Percentiles rank a stretch among this genome's conserved stretches.
Evolutionary conservation across 2,113 vertebrate species (phyloP).

Genomic region (Dicerorhinus sumatrensis): DNA sequence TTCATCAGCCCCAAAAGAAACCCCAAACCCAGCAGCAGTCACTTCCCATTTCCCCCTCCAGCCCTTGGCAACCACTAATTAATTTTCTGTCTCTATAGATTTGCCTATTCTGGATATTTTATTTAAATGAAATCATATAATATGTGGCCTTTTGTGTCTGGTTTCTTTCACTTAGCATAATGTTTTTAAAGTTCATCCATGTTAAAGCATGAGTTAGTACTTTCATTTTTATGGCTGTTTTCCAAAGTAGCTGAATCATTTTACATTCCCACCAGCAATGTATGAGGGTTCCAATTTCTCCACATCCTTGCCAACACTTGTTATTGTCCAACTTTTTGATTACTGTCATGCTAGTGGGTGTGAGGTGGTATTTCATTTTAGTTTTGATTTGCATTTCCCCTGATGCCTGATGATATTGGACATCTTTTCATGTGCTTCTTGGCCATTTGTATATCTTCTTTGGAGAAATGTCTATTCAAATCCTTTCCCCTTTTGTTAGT

Average conservation of each 20-base stretch:
- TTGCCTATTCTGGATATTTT: neutral
- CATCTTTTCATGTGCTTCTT: neutral
- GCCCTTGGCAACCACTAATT: neutral
- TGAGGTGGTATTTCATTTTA: neutral
- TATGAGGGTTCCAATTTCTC: neutral
- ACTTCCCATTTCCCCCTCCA: neutral
- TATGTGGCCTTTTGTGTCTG: neutral
- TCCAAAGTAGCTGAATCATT: neutral
- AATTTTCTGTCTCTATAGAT: neutral
- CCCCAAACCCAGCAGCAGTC: neutral
- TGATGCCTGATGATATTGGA: neutral
- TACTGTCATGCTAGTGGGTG: neutral
- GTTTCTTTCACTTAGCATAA: neutral
- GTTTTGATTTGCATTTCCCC: neutral
- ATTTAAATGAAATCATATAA: neutral
- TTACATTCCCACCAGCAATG: neutral
- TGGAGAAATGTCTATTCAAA: neutral
- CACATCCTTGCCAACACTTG: neutral
- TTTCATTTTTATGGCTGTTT: neutral
- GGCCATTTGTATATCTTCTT: neutral
- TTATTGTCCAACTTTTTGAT: neutral
- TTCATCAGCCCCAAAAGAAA: neutral
- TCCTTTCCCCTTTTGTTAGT: neutral
- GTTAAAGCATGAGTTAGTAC: neutral
- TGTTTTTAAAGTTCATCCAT: neutral